These are phyloP conservation scores for Hypena proboscidalis DNA, from an alignment of 2,888 invertebrate genomes.

Conservation along the genomic window DNA sequence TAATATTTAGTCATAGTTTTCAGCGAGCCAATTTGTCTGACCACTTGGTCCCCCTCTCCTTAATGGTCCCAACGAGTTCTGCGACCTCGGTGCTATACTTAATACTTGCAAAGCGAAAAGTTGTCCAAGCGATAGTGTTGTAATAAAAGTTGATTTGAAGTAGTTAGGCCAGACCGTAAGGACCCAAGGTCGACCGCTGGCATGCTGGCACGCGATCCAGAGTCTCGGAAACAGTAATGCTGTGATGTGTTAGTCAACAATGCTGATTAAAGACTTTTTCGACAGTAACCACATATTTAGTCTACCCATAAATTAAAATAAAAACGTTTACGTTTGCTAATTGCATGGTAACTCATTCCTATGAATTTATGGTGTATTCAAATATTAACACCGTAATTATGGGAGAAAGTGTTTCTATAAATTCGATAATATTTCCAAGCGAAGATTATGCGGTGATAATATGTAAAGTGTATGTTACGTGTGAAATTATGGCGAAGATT, in stretches of 20 bases:
- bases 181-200: conserved; percentile 57
- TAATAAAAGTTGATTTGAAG: conserved; percentile 42
- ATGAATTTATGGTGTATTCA: too few relatives aligned
- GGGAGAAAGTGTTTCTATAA: conserved; percentile 18
- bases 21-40: too few relatives aligned
- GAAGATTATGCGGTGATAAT: conserved; percentile 20
- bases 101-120: conserved; percentile 24
- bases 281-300: too few relatives aligned
- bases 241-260: conserved; percentile 34
- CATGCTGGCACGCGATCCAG: conserved; percentile 62
- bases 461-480: conserved; percentile 26
- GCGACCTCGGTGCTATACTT: conserved; percentile 10
- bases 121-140: conserved; percentile 31
- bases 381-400: background rate
- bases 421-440: conserved; percentile 17
- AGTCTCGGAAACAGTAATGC: conserved; percentile 43
- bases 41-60: too few relatives aligned
- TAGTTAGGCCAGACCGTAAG: conserved; percentile 45
- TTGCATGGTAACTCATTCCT: too few relatives aligned
- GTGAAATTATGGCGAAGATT: conserved; percentile 19
- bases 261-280: too few relatives aligned
- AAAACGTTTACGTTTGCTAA: too few relatives aligned
- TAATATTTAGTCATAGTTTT: too few relatives aligned
- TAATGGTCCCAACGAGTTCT: too few relatives aligned
- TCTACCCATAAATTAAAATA: too few relatives aligned